phyloP scores from a whole-genome alignment of 2,888 invertebrate species.

The Boloria euphrosyne region DNA sequence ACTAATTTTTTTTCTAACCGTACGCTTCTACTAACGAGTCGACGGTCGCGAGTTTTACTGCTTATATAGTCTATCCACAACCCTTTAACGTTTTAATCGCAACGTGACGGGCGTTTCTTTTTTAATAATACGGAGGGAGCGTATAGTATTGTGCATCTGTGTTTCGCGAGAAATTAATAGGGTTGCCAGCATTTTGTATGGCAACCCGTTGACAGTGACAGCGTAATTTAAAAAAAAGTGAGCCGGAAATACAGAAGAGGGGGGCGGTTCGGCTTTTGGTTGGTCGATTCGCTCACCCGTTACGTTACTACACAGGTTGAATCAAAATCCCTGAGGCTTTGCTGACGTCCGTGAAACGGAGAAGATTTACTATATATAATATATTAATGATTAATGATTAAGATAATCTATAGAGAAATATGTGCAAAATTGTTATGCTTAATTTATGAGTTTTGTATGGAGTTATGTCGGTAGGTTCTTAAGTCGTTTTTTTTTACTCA shows the following conservation, averaged over 20 bases:
- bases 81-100: slow-evolving; percentile 69
- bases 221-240: slow-evolving; percentile 46
- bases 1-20: slow-evolving; percentile 66
- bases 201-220: slow-evolving; percentile 48
- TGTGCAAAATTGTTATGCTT: slow-evolving; percentile 48
- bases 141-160: slow-evolving; percentile 80
- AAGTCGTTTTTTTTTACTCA: slow-evolving; percentile 33
- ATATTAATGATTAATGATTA: slow-evolving; percentile 34
- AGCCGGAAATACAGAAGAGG: slow-evolving; percentile 71
- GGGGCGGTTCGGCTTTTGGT: slow-evolving; percentile 69
- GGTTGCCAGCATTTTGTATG: slow-evolving; percentile 53
- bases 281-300: slow-evolving; percentile 76
- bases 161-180: slow-evolving; percentile 60
- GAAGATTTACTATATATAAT: slow-evolving; percentile 36
- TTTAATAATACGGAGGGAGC: slow-evolving; percentile 66
- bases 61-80: slow-evolving; percentile 75
- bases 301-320: slow-evolving; percentile 80
- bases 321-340: slow-evolving; percentile 73
- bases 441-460: slow-evolving; percentile 43
- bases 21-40: slow-evolving; percentile 78
- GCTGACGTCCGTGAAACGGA: slow-evolving; percentile 34
- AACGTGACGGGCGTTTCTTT: slow-evolving; percentile 66
- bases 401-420: slow-evolving; percentile 42
- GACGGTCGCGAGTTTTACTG: slow-evolving; percentile 61
- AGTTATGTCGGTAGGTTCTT: slow-evolving; percentile 15